A percentile compares a stretch with the other conserved stretches of the same genome.
Evolutionary conservation across 2,113 vertebrate species (phyloP).

Genomic region (Mesembrinibis cayennensis): DNA sequence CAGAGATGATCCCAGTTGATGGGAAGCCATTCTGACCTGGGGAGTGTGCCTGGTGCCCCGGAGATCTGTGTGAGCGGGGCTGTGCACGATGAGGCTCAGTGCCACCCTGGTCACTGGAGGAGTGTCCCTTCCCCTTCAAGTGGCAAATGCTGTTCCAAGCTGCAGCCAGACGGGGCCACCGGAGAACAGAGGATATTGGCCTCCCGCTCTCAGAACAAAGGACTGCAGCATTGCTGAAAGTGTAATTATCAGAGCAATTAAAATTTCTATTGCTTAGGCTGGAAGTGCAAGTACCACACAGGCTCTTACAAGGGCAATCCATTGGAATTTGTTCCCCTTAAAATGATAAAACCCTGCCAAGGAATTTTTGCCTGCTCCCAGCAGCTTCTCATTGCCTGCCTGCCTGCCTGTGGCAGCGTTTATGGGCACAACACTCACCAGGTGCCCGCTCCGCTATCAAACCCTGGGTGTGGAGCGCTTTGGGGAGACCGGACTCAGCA

Average conservation of each 20-base stretch:
- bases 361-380: not conserved
- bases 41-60: accelerated
- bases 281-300: conserved; percentile 28
- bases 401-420: not conserved
- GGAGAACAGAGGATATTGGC: conserved; percentile 28
- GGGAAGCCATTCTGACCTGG: not conserved
- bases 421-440: accelerated
- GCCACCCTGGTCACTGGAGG: not conserved
- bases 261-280: conserved; percentile 44
- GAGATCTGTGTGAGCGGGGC: not conserved
- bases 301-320: conserved; percentile 33
- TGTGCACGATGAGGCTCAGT: not conserved
- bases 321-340: conserved; percentile 43
- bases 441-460: accelerated
- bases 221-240: conserved; percentile 19
- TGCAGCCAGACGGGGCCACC: conserved; percentile 64
- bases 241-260: conserved; percentile 62
- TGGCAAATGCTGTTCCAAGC: conserved; percentile 58
- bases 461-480: accelerated
- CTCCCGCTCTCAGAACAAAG: conserved; percentile 29
- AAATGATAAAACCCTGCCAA: not conserved
- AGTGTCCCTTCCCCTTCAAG: not conserved
- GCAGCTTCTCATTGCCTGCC: not conserved
- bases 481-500: accelerated
- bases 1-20: accelerated